Evolutionary conservation across 2,113 vertebrate genomes (phyloP).

Genomic region (Arizona elegans): DNA sequence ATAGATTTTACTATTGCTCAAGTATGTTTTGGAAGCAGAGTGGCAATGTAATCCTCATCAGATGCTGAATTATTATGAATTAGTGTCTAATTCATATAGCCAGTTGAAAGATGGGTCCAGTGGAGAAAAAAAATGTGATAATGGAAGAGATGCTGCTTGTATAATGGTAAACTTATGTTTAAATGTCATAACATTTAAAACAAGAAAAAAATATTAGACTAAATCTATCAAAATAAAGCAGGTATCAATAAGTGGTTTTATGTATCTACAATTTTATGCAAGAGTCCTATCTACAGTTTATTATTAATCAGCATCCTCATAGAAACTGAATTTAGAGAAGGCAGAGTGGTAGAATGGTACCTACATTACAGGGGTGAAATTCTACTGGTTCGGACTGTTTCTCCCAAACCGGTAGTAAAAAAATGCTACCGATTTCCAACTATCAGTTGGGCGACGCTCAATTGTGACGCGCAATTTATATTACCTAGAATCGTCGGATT

Average conservation of each 20-base stretch:
- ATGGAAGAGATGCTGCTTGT: background rate
- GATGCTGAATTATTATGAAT: background rate
- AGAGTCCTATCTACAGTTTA: background rate
- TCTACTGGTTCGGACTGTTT: too few relatives aligned
- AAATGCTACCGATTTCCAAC: too few relatives aligned
- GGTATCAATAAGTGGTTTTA: constrained; percentile 19
- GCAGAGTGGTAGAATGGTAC: background rate
- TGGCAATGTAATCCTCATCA: background rate
- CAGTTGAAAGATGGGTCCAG: background rate
- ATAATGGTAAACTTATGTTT: background rate
- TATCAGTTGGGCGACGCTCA: too few relatives aligned
- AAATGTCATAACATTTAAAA: background rate
- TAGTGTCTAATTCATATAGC: background rate
- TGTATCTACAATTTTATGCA: background rate
- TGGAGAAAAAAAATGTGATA: background rate
- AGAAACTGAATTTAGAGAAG: background rate
- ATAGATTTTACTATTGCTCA: background rate
- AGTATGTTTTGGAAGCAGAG: background rate
- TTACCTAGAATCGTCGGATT: too few relatives aligned
- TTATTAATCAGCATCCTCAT: background rate
- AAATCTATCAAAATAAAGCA: constrained; percentile 42
- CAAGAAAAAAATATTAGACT: constrained; percentile 33
- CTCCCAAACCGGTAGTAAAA: too few relatives aligned
- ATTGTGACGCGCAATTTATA: too few relatives aligned
- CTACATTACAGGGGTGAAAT: background rate